phyloP scores from a whole-genome alignment of 2,797 vertebrate species.

The Muscicapa striata region DNA sequence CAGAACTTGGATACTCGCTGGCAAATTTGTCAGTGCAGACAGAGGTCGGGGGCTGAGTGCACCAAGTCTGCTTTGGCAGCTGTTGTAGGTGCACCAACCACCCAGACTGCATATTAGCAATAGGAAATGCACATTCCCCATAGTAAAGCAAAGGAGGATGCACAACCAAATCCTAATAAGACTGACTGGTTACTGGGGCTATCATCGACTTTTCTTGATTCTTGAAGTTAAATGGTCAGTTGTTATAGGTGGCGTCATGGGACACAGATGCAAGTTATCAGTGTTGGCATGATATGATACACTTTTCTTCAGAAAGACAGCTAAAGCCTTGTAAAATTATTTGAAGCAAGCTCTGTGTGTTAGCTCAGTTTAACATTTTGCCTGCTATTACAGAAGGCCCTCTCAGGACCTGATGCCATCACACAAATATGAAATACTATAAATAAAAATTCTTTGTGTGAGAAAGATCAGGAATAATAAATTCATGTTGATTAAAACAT shows the following conservation, averaged over 20 bases:
- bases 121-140: not conserved
- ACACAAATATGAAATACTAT: not conserved
- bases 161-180: not conserved
- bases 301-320: not conserved
- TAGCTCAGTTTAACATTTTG: not conserved
- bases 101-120: not conserved
- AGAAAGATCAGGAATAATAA: not conserved
- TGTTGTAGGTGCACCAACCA: not conserved
- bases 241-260: not conserved
- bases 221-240: not conserved
- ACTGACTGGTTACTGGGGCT: not conserved
- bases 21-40: not conserved
- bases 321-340: not conserved
- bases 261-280: not conserved
- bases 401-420: not conserved
- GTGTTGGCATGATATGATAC: not conserved
- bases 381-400: not conserved
- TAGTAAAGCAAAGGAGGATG: not conserved
- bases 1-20: fast-evolving
- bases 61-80: not conserved
- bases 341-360: not conserved
- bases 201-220: not conserved
- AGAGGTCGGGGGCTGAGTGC: not conserved
- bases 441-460: not conserved
- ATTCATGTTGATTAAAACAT: not conserved